Percentiles rank a stretch among this genome's conserved stretches.
Conservation (phyloP, 92 coral and sea anemone species). For the Epizoanthus illoricatus region DNA sequence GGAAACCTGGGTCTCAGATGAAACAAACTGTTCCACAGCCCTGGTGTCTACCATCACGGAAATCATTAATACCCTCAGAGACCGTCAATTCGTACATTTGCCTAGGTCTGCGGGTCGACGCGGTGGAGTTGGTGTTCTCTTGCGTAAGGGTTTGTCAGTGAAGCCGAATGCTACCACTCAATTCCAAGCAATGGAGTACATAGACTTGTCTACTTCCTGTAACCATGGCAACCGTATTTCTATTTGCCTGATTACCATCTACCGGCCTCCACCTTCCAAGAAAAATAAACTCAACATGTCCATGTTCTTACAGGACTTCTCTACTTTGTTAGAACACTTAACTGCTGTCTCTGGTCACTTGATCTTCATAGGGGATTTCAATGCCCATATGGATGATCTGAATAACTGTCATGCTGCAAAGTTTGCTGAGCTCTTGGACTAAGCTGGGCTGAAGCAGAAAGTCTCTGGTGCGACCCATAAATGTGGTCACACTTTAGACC, state of each 20-base stretch:
- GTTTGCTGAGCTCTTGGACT: slow-evolving; percentile 44
- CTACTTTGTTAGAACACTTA: slow-evolving; percentile 41
- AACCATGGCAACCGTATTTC: slow-evolving; percentile 42
- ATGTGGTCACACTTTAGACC: slow-evolving; percentile 47
- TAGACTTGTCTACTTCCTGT: slow-evolving; percentile 47
- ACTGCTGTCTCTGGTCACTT: slow-evolving; percentile 25
- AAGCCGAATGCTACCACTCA: slow-evolving; percentile 14
- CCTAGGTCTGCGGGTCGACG: slow-evolving; percentile 47
- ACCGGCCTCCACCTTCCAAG: slow-evolving; percentile 63
- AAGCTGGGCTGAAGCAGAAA: slow-evolving; percentile 23
- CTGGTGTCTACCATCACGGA: slow-evolving; percentile 37
- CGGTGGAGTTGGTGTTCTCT: slow-evolving; percentile 41
- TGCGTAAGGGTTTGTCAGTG: slow-evolving; percentile 27
- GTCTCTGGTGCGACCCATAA: slow-evolving; percentile 42
- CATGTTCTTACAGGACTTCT: slow-evolving; percentile 44
- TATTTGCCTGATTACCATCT: slow-evolving; percentile 44
- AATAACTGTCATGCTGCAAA: slow-evolving; percentile 30
- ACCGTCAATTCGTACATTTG: slow-evolving; percentile 41
- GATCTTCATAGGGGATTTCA: slow-evolving; percentile 47
- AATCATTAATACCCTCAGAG: slow-evolving; percentile 44
- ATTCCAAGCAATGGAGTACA: slow-evolving; percentile 49
- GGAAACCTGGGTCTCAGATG: slow-evolving; percentile 43
- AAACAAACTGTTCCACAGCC: neutral
- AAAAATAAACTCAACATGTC: slow-evolving; percentile 51
- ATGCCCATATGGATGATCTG: slow-evolving; percentile 42